Base-by-base conservation (phyloP, 2,888 invertebrate species). In the Xylocampa areola region DNA sequence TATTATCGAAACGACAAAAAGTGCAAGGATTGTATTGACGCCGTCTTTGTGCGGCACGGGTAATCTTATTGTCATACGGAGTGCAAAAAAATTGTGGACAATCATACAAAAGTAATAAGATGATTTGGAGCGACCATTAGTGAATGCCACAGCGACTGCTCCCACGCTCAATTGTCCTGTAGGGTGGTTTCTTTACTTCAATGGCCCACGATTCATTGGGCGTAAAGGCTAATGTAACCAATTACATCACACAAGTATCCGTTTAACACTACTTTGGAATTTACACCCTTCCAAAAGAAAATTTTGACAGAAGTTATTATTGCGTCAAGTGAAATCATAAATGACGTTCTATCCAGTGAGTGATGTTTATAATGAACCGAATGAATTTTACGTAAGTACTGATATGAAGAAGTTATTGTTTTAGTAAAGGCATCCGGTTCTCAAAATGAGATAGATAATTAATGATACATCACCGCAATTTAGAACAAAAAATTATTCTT, bases 21-120 rank as follows among this genome's bases (percentile, higher is more conserved):
- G 70, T 73, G 76, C 82, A 83, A 81, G 77, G 81, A 68, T 51
- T 63, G 66, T 61, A 67, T 60, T 66, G 58, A 77, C 70, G 70
- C 72, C 69, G 73, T 73, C 80, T 55, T 64, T 68, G 40, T 63
- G 63, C 41, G 69, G 73, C 65, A 57, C 61, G 69, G 64, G 60
- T 62, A 81, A 83, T 76, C 65, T 80, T 68, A 70, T 68, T 70
- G 76, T 75, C 51, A 53, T 82, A 83, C 79, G 81, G 82, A 62
- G 73, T 63, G 75, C 74, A 90, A 88, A 90, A 88, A 90, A 85
- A 44, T 4, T 75, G 66, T 72, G 80, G 79, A 89, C 89, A 91
- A 89, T 86, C 81, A 89, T 90, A 90, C 87, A 87, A 90, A 86
- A 82, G 89, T 88, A 90, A 91, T 92, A 88, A 87, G 86, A 84